Conservation (phyloP, 2,888 invertebrate species). For the Colostygia pectinataria region DNA sequence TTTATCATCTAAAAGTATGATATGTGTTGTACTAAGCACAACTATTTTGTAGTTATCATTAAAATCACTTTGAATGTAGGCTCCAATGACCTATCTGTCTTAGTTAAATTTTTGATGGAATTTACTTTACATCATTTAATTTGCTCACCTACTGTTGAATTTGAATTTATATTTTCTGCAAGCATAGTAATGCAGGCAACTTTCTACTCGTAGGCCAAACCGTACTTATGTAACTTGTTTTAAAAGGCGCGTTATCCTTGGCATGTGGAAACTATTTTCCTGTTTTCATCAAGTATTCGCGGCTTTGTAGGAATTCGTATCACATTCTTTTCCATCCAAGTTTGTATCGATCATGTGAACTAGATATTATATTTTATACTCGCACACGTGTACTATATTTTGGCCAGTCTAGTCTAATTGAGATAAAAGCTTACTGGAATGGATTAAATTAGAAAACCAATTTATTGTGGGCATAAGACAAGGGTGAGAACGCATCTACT, state of each 20-base stretch:
- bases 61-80: no score
- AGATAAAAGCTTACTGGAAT: background rate
- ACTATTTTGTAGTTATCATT: no score
- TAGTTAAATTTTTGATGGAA: no score
- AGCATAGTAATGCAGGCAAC: constrained; percentile 11
- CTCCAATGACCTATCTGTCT: no score
- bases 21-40: no score
- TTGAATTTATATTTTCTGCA: constrained; percentile 8
- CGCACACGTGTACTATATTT: no score
- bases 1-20: no score
- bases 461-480: no score
- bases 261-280: constrained; percentile 32
- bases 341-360: constrained; percentile 12
- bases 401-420: background rate
- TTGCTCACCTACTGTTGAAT: background rate
- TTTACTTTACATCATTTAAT: no score
- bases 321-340: constrained; percentile 11
- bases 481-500: background rate
- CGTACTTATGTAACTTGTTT: constrained; percentile 31
- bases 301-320: constrained; percentile 11
- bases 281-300: constrained; percentile 23
- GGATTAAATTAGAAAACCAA: background rate
- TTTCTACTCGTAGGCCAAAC: constrained; percentile 18
- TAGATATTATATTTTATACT: background rate
- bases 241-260: constrained; percentile 25